Evolutionary conservation across 2,888 invertebrate genomes (phyloP).

Genomic region (Hydrotaea cyrtoneurina): DNA sequence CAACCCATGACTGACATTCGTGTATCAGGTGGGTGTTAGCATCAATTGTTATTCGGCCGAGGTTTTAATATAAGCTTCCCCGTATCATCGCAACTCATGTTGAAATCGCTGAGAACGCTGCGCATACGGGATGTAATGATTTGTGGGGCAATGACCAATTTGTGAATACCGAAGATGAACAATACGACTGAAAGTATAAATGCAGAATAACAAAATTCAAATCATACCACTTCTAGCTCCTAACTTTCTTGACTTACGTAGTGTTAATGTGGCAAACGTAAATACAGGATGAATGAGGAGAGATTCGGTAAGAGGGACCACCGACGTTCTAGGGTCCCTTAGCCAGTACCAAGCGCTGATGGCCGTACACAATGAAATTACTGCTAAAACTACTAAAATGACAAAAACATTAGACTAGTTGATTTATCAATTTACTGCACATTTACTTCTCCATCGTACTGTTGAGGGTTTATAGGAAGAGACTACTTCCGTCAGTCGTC

Average conservation of each 20-base stretch:
- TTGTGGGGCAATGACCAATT: slow-evolving; percentile 97
- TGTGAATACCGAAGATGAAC: slow-evolving; percentile 96
- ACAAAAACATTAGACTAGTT: neutral
- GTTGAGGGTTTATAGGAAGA: slow-evolving; percentile 97
- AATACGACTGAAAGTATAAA: slow-evolving; percentile 85
- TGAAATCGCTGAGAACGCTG: slow-evolving; percentile 95
- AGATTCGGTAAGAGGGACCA: slow-evolving; percentile 94
- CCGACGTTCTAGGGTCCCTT: slow-evolving; percentile 95
- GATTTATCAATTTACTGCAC: neutral
- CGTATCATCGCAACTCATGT: slow-evolving; percentile 99
- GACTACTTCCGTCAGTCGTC: slow-evolving; percentile 97
- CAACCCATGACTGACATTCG: slow-evolving; percentile 10
- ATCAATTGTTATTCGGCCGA: slow-evolving; percentile 83
- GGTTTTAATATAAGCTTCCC: slow-evolving; percentile 97
- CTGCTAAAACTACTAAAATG: slow-evolving; percentile 89
- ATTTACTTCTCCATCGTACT: slow-evolving; percentile 94
- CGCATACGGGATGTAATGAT: slow-evolving; percentile 96
- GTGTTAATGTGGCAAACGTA: slow-evolving; percentile 90
- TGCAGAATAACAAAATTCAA: neutral
- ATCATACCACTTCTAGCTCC: neutral
- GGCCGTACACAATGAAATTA: slow-evolving; percentile 94
- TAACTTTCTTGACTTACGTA: slow-evolving; percentile 84
- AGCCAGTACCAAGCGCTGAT: slow-evolving; percentile 98
- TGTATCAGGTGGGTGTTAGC: neutral
- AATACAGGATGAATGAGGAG: slow-evolving; percentile 97